Percentiles rank a stretch among this genome's conserved stretches.
phyloP scores from a whole-genome alignment of 2,113 vertebrate genomes.

The Blennius ocellaris region DNA sequence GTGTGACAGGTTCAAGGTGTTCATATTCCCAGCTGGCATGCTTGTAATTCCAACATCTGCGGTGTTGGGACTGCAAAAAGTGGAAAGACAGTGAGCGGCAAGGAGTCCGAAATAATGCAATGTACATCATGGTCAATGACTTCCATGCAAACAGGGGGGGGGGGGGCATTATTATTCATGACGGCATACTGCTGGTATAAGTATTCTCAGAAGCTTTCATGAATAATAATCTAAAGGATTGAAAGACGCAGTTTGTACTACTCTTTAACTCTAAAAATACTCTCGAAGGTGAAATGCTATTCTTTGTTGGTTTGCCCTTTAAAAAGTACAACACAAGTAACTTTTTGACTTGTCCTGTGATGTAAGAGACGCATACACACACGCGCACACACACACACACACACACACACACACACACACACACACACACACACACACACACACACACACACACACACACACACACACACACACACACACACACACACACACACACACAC shows the following conservation, averaged over 20 bases:
- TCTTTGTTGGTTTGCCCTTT: constrained; percentile 62
- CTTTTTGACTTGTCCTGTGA: constrained; percentile 50
- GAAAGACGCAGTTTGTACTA: constrained; percentile 42
- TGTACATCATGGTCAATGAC: constrained; percentile 40
- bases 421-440: not conserved
- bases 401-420: constrained; percentile 33
- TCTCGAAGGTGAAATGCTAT: constrained; percentile 34
- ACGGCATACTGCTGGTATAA: constrained; percentile 38
- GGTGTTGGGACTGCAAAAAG: not conserved
- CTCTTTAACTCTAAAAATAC: constrained; percentile 47
- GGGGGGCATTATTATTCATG: constrained; percentile 57
- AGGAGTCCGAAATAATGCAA: constrained; percentile 32
- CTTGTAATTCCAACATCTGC: constrained; percentile 44
- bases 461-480: too few species aligned
- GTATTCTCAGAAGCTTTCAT: constrained; percentile 46
- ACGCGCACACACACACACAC: constrained; percentile 30
- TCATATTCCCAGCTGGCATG: constrained; percentile 34
- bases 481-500: constrained; percentile 32
- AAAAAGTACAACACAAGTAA: constrained; percentile 60
- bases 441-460: too few species aligned
- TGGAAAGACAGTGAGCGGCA: constrained; percentile 4
- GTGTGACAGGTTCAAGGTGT: constrained; percentile 33
- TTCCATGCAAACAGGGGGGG: constrained; percentile 28
- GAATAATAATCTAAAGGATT: constrained; percentile 58
- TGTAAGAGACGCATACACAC: too few species aligned